Evolutionary conservation across 1,140 invertebrate species (phyloP), one percentile per base, ranked within the genome.

Genomic region (Lepidurus packardi): DNA sequence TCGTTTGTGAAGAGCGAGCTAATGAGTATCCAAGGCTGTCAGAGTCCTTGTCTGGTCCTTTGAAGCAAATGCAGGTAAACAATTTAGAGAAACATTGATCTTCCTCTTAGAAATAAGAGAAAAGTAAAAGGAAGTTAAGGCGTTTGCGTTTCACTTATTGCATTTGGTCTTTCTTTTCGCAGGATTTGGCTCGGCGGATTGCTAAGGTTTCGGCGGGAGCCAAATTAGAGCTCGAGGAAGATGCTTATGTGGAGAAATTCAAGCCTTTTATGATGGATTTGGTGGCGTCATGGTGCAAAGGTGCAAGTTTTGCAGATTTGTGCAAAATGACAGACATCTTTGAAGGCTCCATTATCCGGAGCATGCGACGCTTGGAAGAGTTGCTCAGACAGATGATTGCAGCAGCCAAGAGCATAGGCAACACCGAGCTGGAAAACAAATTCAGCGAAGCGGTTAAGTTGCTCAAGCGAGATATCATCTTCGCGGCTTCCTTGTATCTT

Each of bases 311-410:
- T 85, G 86, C 92, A 79, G 89, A 96, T 83, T 90, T 99, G 80
- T 98, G 95, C 86, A 93, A 95, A 87, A 98, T 98, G 92, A 98
- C 97, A 0, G 95, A 98, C 82, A 94, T 98, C 77, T 99, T 98
- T 88, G 98, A 99, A 92, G 98, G 94, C 92, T 84, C 81, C 77
- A 98, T 99, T 81, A 99, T 99, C 84, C 89, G 98, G 25, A 96
- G 94, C 83, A 97, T 99, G 93, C 89, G 98, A 80, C 90, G 97
- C 43, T 86, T 99, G 53, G 98, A 99, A 86, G 98, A 99, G 86
- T 89, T 98, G 3, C 85, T 99, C 16, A 87, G 97, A 78, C 97
- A 99, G 87, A 91, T 99, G 86, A 92, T 93, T 80, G 95, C 98
- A 86, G 97, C 97, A 34, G 92, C 97, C 0, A 98, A 98, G 87